Evolutionary conservation across 2,113 vertebrate genomes (phyloP).

Genomic region (Hirundichthys speculiger): DNA sequence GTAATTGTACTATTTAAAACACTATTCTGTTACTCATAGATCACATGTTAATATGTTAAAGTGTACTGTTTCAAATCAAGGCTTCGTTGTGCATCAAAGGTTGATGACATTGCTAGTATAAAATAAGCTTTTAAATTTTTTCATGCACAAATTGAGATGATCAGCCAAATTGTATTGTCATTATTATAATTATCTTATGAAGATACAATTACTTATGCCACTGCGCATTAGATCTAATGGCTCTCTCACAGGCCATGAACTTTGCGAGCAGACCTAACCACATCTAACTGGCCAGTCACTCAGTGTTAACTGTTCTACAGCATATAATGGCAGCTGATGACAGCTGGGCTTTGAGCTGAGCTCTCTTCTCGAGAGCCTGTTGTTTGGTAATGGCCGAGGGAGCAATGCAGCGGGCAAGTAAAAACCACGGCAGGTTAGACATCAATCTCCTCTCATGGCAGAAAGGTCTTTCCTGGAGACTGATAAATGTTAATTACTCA

Average conservation of each 20-base stretch:
- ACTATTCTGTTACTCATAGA: no score
- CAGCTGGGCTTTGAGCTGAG: constrained; percentile 50
- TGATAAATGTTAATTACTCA: constrained; percentile 83
- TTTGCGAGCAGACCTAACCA: constrained; percentile 23
- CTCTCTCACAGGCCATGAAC: constrained; percentile 39
- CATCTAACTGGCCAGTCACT: constrained; percentile 33
- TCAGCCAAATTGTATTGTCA: constrained; percentile 4
- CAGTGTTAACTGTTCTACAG: constrained; percentile 38
- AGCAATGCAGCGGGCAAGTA: constrained; percentile 49
- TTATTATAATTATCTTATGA: constrained; percentile 4
- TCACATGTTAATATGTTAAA: no score
- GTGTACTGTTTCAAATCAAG: not conserved
- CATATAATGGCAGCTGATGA: constrained; percentile 58
- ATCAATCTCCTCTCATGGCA: constrained; percentile 54
- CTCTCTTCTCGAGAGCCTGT: constrained; percentile 48
- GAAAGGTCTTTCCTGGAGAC: constrained; percentile 77
- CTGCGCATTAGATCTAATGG: constrained; percentile 30
- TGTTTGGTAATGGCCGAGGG: constrained; percentile 65
- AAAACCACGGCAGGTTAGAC: constrained; percentile 67
- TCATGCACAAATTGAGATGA: constrained; percentile 18
- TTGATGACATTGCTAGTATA: not conserved
- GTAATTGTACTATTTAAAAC: no score
- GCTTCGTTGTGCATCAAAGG: not conserved
- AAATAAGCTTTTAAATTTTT: constrained; percentile 22
- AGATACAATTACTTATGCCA: not conserved